Evolutionary conservation across 2,113 vertebrate species (phyloP).

Genomic region (Psephotus haematonotus): DNA sequence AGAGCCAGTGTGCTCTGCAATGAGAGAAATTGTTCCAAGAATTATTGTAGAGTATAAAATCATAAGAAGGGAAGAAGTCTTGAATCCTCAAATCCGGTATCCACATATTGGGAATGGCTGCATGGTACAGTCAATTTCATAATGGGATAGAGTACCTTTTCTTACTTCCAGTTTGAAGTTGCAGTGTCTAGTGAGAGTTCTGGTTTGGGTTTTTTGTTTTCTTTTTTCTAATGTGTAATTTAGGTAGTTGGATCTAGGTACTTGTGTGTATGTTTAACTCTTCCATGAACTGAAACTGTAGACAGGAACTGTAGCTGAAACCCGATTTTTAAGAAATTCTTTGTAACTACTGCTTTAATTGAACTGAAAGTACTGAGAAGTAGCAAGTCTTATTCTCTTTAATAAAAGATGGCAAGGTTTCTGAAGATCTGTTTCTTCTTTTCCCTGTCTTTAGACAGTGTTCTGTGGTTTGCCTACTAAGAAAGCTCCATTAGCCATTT

Average conservation of each 20-base stretch:
- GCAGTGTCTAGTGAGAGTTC: background rate
- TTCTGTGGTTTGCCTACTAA: background rate
- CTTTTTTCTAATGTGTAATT: background rate
- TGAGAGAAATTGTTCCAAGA: background rate
- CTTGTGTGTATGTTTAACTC: background rate
- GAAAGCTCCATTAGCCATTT: background rate
- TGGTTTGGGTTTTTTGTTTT: background rate
- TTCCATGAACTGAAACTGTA: background rate
- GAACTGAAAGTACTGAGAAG: background rate
- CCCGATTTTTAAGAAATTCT: background rate
- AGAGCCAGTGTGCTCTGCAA: slow-evolving; percentile 18
- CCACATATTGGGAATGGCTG: background rate
- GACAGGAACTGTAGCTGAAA: background rate
- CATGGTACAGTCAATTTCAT: background rate
- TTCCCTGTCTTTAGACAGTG: too few species aligned
- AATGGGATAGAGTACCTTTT: background rate
- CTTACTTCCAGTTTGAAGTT: background rate
- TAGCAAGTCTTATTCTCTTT: background rate
- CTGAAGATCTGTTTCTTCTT: background rate
- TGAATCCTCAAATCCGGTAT: background rate
- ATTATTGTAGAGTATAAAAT: background rate
- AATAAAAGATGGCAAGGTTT: background rate
- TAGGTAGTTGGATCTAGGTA: background rate
- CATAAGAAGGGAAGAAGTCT: background rate
- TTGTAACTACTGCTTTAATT: background rate